These are phyloP conservation scores for Andricus grossulariae DNA, from an alignment of 1,140 invertebrate species.

Conservation along the genomic window DNA sequence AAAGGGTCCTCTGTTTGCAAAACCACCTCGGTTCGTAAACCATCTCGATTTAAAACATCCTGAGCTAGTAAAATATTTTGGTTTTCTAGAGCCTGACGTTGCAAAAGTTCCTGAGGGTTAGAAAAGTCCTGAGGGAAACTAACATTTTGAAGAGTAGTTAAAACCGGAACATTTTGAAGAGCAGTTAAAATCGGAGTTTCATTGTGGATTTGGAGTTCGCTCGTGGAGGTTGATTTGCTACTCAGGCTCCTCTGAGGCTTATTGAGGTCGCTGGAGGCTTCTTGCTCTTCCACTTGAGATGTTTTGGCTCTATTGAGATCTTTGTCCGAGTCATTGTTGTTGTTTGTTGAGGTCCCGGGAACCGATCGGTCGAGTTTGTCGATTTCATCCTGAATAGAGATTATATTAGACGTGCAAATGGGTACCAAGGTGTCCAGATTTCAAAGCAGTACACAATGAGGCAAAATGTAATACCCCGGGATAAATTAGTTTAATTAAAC, in stretches of 20 bases:
- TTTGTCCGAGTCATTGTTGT: conserved; percentile 65
- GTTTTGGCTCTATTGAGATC: conserved; percentile 62
- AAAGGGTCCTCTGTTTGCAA: background rate
- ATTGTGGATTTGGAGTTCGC: background rate
- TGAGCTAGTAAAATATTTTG: background rate
- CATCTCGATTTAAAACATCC: background rate
- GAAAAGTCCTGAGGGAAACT: background rate
- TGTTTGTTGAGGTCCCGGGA: conserved; percentile 63
- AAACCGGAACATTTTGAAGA: conserved; percentile 5
- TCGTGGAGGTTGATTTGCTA: conserved; percentile 37
- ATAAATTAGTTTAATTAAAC: no score
- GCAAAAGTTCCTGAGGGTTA: background rate
- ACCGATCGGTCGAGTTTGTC: conserved; percentile 45
- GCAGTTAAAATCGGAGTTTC: conserved; percentile 3
- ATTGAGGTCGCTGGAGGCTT: conserved; percentile 38
- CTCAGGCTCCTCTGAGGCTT: conserved; percentile 56
- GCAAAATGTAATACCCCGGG: conserved; percentile 1
- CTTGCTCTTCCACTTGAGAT: conserved; percentile 42
- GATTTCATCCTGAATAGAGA: conserved; percentile 59
- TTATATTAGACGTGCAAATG: conserved; percentile 60
- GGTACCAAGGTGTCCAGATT: conserved; percentile 38
- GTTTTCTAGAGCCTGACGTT: background rate
- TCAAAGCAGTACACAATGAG: no score
- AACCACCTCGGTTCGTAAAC: background rate
- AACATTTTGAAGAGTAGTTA: conserved; percentile 17